Evolutionary conservation across 2,113 vertebrate genomes (phyloP).

Genomic region (Poicephalus meyeri): DNA sequence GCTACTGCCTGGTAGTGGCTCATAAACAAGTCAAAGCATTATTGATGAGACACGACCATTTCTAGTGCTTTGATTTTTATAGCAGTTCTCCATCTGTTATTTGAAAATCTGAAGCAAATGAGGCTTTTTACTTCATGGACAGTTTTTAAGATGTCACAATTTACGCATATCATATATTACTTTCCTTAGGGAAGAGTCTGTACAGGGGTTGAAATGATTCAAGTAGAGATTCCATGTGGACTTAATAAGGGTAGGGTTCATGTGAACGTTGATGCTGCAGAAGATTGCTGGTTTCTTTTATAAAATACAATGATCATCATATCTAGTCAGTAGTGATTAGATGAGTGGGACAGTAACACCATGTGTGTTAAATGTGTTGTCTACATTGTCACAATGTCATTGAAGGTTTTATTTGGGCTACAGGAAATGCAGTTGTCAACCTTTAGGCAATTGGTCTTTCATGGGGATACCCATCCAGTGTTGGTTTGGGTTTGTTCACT

Average conservation of each 20-base stretch:
- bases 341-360: not conserved
- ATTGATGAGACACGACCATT: not conserved
- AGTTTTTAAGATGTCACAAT: slow-evolving; percentile 31
- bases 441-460: not conserved
- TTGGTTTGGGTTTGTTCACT: not conserved
- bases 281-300: not conserved
- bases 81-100: slow-evolving; percentile 19
- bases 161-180: not conserved
- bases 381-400: not conserved
- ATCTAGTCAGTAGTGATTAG: slow-evolving; percentile 2
- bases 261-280: not conserved
- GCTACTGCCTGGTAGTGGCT: not conserved
- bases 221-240: not conserved
- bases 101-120: slow-evolving; percentile 30
- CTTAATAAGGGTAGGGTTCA: not conserved
- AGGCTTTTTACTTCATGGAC: slow-evolving; percentile 67
- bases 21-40: not conserved
- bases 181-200: not conserved
- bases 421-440: not conserved
- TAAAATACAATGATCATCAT: not conserved
- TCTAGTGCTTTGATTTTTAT: slow-evolving; percentile 30
- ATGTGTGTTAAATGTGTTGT: not conserved
- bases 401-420: not conserved
- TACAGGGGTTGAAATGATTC: not conserved
- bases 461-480: not conserved